phyloP scores from a whole-genome alignment of 2,888 invertebrate species.

The Bellardia pandia region DNA sequence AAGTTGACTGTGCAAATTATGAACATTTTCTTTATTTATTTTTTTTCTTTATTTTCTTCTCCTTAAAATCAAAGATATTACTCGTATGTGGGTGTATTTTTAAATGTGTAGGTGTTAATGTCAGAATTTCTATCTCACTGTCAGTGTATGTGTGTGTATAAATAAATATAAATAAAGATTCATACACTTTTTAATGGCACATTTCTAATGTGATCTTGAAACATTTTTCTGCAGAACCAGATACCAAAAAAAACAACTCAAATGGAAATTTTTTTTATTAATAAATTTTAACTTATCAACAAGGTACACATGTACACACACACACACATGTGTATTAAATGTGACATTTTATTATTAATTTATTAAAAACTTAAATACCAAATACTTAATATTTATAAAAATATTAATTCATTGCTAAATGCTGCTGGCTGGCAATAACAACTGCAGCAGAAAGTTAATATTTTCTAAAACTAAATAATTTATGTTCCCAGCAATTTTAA shows the following conservation, averaged over 20 bases:
- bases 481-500: slow-evolving; percentile 34
- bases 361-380: neutral
- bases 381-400: neutral
- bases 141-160: neutral
- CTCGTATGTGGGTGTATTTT: slow-evolving; percentile 48
- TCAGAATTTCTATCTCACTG: slow-evolving; percentile 36
- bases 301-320: neutral
- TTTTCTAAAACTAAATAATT: slow-evolving; percentile 7
- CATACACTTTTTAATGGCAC: slow-evolving; percentile 28
- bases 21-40: slow-evolving; percentile 28
- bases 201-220: slow-evolving; percentile 63
- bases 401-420: slow-evolving; percentile 36
- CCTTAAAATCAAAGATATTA: slow-evolving; percentile 37
- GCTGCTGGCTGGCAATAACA: neutral
- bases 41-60: neutral
- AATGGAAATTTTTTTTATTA: slow-evolving; percentile 28
- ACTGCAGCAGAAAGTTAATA: neutral
- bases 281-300: slow-evolving; percentile 25
- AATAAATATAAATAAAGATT: slow-evolving; percentile 11
- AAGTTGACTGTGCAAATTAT: slow-evolving; percentile 38
- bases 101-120: slow-evolving; percentile 58
- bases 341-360: slow-evolving; percentile 43
- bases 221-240: slow-evolving; percentile 31
- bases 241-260: neutral
- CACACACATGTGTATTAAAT: neutral